A percentile compares a stretch with the other conserved stretches of the same genome.
These are phyloP conservation scores for Eudyptes chrysolophus DNA, from an alignment of 2,113 vertebrate genomes.

Conservation along the genomic window DNA sequence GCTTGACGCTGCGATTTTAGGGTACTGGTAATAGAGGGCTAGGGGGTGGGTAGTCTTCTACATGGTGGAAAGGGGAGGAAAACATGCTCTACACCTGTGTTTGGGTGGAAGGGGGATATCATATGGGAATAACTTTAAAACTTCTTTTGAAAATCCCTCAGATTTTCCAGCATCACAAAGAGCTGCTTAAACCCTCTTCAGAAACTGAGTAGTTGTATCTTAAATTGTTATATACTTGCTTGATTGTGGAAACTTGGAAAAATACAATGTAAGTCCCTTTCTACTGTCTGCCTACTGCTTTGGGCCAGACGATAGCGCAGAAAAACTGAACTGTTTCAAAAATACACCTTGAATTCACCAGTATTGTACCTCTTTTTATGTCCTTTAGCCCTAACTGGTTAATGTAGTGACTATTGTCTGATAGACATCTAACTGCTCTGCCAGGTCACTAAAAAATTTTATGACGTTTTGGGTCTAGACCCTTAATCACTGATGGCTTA, in stretches of 20 bases:
- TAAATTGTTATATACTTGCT: neutral
- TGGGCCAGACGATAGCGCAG: neutral
- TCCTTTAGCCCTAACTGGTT: neutral
- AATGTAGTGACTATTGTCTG: neutral
- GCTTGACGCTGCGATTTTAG: neutral
- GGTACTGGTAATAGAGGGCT: neutral
- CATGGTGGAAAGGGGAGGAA: neutral
- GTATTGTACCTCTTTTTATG: neutral
- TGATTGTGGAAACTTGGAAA: neutral
- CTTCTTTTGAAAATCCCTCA: neutral
- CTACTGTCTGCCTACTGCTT: neutral
- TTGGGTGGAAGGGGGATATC: neutral
- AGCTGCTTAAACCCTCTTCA: neutral
- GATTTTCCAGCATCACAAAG: neutral
- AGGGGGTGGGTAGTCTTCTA: neutral
- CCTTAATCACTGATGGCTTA: neutral
- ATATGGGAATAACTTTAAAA: neutral
- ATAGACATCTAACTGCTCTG: neutral
- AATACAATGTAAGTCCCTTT: neutral
- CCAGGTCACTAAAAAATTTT: neutral
- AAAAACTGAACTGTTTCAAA: neutral
- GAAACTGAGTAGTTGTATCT: neutral
- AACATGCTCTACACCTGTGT: fast-evolving
- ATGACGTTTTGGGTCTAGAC: neutral
- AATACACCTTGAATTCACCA: neutral